Conservation (phyloP, 2,797 vertebrate species). For the Hyperoplus immaculatus region DNA sequence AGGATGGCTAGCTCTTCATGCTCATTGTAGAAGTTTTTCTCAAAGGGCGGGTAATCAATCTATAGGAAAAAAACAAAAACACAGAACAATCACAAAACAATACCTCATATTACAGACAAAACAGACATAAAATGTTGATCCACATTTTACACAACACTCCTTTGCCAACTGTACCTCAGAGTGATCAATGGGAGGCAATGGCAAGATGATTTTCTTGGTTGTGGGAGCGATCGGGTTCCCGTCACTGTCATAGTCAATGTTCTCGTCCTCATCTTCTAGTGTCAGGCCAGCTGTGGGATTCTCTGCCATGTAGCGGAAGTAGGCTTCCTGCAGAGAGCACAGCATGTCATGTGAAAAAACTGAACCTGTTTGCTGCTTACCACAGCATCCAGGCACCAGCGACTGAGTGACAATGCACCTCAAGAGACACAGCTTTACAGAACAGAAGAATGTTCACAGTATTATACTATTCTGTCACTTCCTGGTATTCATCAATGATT, state of each 20-base stretch:
- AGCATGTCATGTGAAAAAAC: conserved; percentile 62
- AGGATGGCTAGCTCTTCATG: conserved; percentile 94
- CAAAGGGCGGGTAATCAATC: conserved; percentile 98
- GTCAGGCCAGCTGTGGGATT: conserved; percentile 97
- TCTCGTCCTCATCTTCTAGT: conserved; percentile 96
- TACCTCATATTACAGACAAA: accelerated
- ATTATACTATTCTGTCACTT: conserved; percentile 15
- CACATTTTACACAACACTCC: neutral
- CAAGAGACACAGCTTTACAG: conserved; percentile 24
- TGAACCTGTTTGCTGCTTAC: neutral
- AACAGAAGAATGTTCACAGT: conserved; percentile 11
- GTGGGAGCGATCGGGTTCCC: conserved; percentile 94
- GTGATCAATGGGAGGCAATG: conserved; percentile 96
- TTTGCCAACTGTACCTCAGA: conserved; percentile 88
- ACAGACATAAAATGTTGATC: neutral
- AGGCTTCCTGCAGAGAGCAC: conserved; percentile 95
- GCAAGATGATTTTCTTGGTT: conserved; percentile 97
- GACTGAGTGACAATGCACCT: conserved; percentile 16
- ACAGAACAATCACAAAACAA: neutral
- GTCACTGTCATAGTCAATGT: conserved; percentile 97
- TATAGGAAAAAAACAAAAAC: conserved; percentile 56
- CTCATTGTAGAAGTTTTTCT: conserved; percentile 98
- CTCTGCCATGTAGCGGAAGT: conserved; percentile 99
- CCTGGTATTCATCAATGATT: conserved; percentile 7
- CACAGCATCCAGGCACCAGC: conserved; percentile 20